Base-by-base conservation (phyloP, 2,113 vertebrate genomes). In the Campylomormyrus numenius region DNA sequence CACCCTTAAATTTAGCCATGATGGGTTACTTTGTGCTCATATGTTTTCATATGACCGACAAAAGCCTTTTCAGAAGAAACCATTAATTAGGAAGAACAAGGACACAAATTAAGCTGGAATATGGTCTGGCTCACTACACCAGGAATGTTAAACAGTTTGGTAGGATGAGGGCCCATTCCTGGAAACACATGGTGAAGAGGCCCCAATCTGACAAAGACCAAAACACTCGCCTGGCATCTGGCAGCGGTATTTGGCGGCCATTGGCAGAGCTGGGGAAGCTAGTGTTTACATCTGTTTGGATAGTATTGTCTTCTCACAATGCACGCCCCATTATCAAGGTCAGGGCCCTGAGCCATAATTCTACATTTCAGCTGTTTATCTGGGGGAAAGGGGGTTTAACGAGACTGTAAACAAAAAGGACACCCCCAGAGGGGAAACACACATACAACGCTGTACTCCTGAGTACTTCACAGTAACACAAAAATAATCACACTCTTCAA, bases 1-100 rank as follows among this genome's bases (percentile, higher is more conserved):
- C 94, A 93, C 93, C 93, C 94, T 92, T 93, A 94, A 93, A 90
- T 94, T 92, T 94, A 95, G 95, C 94, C 93, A 92, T 94, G 94
- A 92, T 92, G 13, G 92, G 93, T 94, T 95, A 94, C 93, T 95
- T 90, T 93, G 93, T 94, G 92, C 92, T 95, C 92, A 92, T 92
- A 31, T 74, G 93, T 95, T 94, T 95, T 93, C 93, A 93, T 95
- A 94, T 95, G 94, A 93, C 94, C 92, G 91, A 93, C 93, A 91
- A 94, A 94, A 94, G 92, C 93, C 93, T 94, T 94, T 95, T 95
- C 93, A 94, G 93, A 93, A 95, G 93, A 92, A 92, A 53, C 85
- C 92, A 90, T 93, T 92, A 95, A 95, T 95, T 94, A 95, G 92
- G 91, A 91, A 93, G 35, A 94, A 95, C 93, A 94, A 94, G 91